A percentile compares a stretch with the other conserved stretches of the same genome.
Evolutionary conservation across 2,888 invertebrate genomes (phyloP).

Genomic region (Dasypolia templi): DNA sequence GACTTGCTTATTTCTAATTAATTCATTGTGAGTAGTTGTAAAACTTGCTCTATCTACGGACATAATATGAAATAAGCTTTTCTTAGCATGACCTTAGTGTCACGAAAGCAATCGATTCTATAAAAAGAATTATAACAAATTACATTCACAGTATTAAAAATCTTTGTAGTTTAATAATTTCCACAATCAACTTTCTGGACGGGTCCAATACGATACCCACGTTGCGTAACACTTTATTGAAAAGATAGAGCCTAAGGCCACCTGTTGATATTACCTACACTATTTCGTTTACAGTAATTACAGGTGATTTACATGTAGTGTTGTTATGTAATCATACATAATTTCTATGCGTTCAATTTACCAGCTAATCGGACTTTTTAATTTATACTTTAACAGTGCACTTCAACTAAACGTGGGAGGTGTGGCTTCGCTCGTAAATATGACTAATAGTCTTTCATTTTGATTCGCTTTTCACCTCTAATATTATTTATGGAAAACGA

Average conservation of each 20-base stretch:
- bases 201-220: conserved; percentile 46
- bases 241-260: conserved; percentile 65
- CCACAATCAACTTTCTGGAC: conserved; percentile 63
- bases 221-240: conserved; percentile 64
- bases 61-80: no score
- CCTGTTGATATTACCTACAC: conserved; percentile 63
- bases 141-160: conserved; percentile 53
- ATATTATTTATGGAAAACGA: conserved; percentile 42
- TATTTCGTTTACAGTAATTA: conserved; percentile 67
- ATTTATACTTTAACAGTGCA: conserved; percentile 76
- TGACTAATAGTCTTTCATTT: conserved; percentile 65
- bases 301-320: conserved; percentile 73
- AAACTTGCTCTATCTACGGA: background rate
- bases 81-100: conserved; percentile 43
- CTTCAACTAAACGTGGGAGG: conserved; percentile 68
- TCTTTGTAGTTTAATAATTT: conserved; percentile 49
- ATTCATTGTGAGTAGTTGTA: no score
- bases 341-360: conserved; percentile 74
- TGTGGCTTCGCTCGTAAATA: conserved; percentile 67
- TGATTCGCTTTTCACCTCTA: conserved; percentile 53
- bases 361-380: conserved; percentile 71
- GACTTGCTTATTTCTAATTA: no score
- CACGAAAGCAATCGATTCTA: conserved; percentile 41
- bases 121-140: conserved; percentile 35
- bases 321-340: conserved; percentile 74